Percentiles rank a stretch among this genome's conserved stretches.
These are phyloP conservation scores for Alces alces DNA, from an alignment of 2,113 vertebrate species.

Conservation along the genomic window DNA sequence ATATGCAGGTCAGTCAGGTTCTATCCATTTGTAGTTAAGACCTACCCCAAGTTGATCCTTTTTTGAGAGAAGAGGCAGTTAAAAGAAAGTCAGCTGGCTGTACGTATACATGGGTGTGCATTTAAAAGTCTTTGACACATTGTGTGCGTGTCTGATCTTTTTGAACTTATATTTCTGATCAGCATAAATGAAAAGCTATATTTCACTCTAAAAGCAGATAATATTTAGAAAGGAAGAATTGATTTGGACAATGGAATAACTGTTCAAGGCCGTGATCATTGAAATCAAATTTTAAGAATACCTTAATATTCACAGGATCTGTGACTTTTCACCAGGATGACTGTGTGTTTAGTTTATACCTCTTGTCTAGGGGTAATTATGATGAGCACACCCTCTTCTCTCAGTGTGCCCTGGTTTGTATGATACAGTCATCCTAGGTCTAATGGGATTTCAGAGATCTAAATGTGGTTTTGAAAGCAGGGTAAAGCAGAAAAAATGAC, in stretches of 20 bases:
- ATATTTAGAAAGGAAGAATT: not conserved
- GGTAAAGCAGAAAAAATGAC: constrained; percentile 3
- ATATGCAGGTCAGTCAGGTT: not conserved
- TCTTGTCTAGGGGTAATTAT: not conserved
- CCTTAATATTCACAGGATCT: not conserved
- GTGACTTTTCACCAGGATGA: not conserved
- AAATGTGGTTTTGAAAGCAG: constrained; percentile 12
- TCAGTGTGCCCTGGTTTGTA: not conserved
- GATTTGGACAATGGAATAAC: not conserved
- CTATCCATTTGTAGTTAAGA: constrained; percentile 12
- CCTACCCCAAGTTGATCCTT: not conserved
- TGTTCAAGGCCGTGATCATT: not conserved
- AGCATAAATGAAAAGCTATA: not conserved
- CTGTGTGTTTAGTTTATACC: not conserved
- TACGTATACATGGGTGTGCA: not conserved
- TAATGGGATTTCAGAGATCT: not conserved
- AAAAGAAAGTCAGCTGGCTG: not conserved
- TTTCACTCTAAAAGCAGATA: not conserved
- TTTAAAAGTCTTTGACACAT: not conserved
- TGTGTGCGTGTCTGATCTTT: not conserved
- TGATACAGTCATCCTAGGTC: not conserved
- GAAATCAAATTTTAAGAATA: not conserved
- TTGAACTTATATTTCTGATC: constrained; percentile 20
- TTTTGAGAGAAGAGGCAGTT: not conserved
- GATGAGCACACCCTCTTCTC: not conserved